A percentile compares a stretch with the other conserved stretches of the same genome.
Conservation (phyloP, 2,888 invertebrate genomes). For the Erebia ligea region DNA sequence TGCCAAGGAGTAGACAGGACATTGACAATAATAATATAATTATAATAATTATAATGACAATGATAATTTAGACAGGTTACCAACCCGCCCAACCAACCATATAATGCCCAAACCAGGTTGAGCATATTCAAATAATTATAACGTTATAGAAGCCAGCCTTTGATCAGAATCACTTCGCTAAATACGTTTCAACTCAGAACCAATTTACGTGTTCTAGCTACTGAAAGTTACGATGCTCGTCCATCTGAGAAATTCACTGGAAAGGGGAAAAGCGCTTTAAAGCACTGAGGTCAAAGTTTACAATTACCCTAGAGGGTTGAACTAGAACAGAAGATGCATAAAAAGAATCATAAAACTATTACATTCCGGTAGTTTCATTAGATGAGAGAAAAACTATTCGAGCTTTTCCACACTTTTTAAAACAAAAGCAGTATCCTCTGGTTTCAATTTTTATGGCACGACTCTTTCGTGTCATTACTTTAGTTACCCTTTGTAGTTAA, state of each 20-base stretch:
- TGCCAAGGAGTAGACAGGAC: neutral
- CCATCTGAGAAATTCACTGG: constrained; percentile 1
- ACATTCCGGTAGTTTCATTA: constrained; percentile 3
- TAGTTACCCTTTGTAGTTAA: no score
- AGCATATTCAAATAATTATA: no score
- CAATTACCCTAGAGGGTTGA: neutral
- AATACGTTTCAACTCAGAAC: constrained; percentile 12
- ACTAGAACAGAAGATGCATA: neutral
- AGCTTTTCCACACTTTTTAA: neutral
- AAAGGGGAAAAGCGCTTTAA: neutral
- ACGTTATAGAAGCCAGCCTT: neutral
- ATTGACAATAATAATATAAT: no score
- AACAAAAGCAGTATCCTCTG: neutral
- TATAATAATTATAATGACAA: no score
- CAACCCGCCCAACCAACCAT: no score
- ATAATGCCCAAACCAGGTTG: no score
- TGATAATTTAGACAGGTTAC: no score
- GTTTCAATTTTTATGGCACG: neutral
- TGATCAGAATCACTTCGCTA: neutral
- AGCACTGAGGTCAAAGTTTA: constrained; percentile 1
- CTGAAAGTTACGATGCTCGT: constrained; percentile 4
- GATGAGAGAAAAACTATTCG: neutral
- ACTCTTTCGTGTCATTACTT: no score
- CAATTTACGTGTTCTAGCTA: constrained; percentile 1
- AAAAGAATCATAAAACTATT: constrained; percentile 12